Percentiles rank a stretch among this genome's conserved stretches.
phyloP scores from a whole-genome alignment of 1,140 invertebrate species.

The Helicoverpa armigera region DNA sequence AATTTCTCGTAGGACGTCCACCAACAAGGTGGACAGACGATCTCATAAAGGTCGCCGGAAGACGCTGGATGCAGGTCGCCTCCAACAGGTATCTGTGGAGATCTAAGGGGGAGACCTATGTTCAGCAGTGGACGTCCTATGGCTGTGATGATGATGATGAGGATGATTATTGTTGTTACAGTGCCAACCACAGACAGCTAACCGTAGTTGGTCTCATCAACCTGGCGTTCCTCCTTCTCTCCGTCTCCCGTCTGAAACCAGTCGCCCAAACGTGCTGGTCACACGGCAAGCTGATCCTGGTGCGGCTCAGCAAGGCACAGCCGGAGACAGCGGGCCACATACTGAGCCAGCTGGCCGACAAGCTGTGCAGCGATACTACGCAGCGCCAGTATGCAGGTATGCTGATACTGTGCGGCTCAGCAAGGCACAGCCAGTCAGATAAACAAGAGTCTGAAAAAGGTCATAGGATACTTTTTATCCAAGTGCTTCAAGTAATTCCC shows the following conservation, averaged over 20 bases:
- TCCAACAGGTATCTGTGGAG: too few relatives aligned
- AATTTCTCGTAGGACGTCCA: too few relatives aligned
- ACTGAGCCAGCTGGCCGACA: slow-evolving; percentile 66
- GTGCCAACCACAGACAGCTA: slow-evolving; percentile 70
- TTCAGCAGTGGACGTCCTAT: too few relatives aligned
- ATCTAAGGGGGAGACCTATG: too few relatives aligned
- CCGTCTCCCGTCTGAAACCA: slow-evolving; percentile 57
- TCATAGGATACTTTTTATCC: too few relatives aligned
- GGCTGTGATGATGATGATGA: too few relatives aligned
- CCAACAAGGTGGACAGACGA: too few relatives aligned
- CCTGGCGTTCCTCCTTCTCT: slow-evolving; percentile 69
- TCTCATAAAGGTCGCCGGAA: too few relatives aligned
- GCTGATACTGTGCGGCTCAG: neutral
- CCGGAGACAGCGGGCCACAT: slow-evolving; percentile 68
- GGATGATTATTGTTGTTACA: slow-evolving; percentile 52
- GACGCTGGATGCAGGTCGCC: too few relatives aligned
- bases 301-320: slow-evolving; percentile 68
- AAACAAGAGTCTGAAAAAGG: neutral
- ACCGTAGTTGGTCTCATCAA: slow-evolving; percentile 73
- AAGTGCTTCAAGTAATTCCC: too few relatives aligned
- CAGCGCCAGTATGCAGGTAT: slow-evolving; percentile 71
- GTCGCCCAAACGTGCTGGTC: slow-evolving; percentile 66
- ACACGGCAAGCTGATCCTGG: slow-evolving; percentile 71
- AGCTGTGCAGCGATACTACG: slow-evolving; percentile 55
- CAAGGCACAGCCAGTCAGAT: too few relatives aligned